These are phyloP conservation scores for Diarsia rubi DNA, from an alignment of 2,888 invertebrate species.

Conservation along the genomic window DNA sequence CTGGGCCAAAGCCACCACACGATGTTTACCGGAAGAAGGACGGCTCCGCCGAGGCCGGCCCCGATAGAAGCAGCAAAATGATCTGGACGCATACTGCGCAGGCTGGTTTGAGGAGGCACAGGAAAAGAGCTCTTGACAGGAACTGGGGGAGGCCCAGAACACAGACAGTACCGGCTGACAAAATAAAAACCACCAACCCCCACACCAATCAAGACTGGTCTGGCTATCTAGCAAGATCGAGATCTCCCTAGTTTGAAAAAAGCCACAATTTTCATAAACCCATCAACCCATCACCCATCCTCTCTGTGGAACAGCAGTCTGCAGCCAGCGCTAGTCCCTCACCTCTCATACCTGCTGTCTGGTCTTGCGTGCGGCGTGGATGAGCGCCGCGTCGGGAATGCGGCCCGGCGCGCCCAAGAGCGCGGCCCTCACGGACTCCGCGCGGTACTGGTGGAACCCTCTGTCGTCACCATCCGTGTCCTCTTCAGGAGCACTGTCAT, in stretches of 20 bases:
- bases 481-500: constrained; percentile 87
- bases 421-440: constrained; percentile 94
- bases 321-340: constrained; percentile 92
- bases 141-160: too few species aligned
- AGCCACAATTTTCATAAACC: neutral
- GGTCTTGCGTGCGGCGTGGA: constrained; percentile 98
- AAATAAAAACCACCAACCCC: too few species aligned
- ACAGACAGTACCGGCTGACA: too few species aligned
- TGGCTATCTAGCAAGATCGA: neutral
- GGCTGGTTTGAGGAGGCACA: too few species aligned
- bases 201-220: neutral
- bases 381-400: constrained; percentile 99
- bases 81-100: too few species aligned
- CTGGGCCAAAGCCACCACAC: too few species aligned
- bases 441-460: constrained; percentile 88
- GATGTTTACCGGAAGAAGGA: too few species aligned
- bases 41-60: too few species aligned
- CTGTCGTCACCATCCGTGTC: constrained; percentile 83
- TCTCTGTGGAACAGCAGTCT: constrained; percentile 56
- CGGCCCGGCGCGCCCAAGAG: constrained; percentile 94
- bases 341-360: constrained; percentile 96
- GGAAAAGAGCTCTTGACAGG: too few species aligned
- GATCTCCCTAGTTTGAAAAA: neutral
- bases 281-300: constrained; percentile 19
- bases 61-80: too few species aligned